A percentile compares a stretch with the other conserved stretches of the same genome.
phyloP scores from a whole-genome alignment of 1,140 invertebrate species.

The Orius insidiosus region DNA sequence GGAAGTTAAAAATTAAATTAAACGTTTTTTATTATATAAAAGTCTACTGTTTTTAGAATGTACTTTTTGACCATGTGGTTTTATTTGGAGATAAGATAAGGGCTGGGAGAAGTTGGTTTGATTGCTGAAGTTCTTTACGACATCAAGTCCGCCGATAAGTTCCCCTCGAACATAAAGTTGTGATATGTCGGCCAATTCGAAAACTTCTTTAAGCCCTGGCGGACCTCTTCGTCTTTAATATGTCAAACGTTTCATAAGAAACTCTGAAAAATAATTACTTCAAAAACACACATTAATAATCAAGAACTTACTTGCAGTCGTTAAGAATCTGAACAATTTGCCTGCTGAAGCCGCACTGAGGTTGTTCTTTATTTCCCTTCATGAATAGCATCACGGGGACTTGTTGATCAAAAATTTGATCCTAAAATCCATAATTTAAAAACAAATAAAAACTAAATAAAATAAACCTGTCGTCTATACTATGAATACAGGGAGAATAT shows the following conservation, averaged over 20 bases:
- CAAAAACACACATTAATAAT: not conserved
- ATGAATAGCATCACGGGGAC: conserved; percentile 88
- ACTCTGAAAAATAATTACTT: conserved; percentile 36
- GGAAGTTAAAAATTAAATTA: too few relatives aligned
- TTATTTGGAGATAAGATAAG: not conserved
- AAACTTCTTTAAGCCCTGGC: conserved; percentile 83
- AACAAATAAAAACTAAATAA: not conserved
- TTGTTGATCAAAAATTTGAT: conserved; percentile 73
- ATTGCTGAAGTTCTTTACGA: conserved; percentile 71
- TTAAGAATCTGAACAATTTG: conserved; percentile 71
- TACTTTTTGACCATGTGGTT: too few relatives aligned
- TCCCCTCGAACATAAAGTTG: conserved; percentile 89
- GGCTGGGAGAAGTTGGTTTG: conserved; percentile 6
- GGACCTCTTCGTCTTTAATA: conserved; percentile 81
- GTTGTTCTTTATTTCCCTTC: conserved; percentile 73
- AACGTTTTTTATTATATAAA: too few relatives aligned
- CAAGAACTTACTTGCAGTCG: conserved; percentile 23
- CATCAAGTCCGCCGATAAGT: conserved; percentile 89
- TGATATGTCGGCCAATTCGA: conserved; percentile 96
- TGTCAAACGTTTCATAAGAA: conserved; percentile 82
- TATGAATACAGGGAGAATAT: conserved; percentile 23
- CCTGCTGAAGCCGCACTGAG: conserved; percentile 86
- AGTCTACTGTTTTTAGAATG: too few relatives aligned
- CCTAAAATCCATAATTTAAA: conserved; percentile 24
- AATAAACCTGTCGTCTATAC: conserved; percentile 25